phyloP scores from a whole-genome alignment of 2,797 vertebrate genomes.

The Halcyon smyrnensis region DNA sequence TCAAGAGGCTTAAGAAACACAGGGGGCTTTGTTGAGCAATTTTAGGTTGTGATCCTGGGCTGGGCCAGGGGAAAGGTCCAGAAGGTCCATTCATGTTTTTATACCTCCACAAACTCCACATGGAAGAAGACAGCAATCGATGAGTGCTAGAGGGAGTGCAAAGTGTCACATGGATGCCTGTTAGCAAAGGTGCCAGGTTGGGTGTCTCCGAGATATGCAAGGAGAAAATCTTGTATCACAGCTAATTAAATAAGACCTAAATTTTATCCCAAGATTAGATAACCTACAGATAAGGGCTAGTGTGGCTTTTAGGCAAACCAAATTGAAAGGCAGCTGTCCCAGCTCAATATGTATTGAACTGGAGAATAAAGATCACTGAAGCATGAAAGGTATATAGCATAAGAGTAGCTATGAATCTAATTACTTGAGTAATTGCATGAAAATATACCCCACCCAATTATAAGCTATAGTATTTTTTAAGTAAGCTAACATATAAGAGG shows the following conservation, averaged over 20 bases:
- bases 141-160: neutral
- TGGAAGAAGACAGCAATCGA: neutral
- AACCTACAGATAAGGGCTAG: neutral
- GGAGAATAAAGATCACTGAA: slow-evolving; percentile 52
- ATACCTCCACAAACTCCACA: neutral
- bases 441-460: neutral
- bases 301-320: neutral
- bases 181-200: neutral
- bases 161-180: accelerated
- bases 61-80: neutral
- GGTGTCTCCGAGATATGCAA: neutral
- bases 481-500: neutral
- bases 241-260: neutral
- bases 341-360: slow-evolving; percentile 47
- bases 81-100: neutral
- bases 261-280: neutral
- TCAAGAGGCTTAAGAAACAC: neutral
- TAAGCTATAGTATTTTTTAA: neutral
- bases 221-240: neutral
- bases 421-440: slow-evolving; percentile 35
- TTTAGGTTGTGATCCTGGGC: neutral
- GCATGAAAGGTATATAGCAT: neutral
- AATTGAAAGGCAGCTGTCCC: slow-evolving; percentile 24
- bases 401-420: slow-evolving; percentile 48
- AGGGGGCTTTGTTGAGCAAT: neutral